Evolutionary conservation across 2,113 vertebrate species (phyloP), one percentile per base, ranked within the genome.

Genomic region (Phycodurus eques): DNA sequence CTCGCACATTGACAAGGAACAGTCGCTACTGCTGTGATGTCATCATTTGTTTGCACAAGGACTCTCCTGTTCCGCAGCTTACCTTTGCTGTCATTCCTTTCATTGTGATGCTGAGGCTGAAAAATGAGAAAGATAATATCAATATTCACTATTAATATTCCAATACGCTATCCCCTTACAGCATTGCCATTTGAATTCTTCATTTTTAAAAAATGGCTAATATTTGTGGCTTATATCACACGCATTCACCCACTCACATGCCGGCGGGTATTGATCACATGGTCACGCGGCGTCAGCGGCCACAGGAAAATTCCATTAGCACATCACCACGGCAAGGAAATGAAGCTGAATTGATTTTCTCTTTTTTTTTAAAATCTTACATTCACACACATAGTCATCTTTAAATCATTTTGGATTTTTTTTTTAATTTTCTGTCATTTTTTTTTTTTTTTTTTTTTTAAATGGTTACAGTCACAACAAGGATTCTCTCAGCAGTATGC

Each of bases 31-130:
- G 6, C 7, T 46, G 20, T 15, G 33, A 60, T 17, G 3, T 35
- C 15, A 61, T 17, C 4, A 3, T 15, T 61, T 33, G 9, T 39
- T 42, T 51, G 19, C 20, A 27, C 59, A 61, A 61, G 4, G 13
- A 14, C 9, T 63, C 0, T 46, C 9, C 0, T 4, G n/a, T 31
- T 65, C 2, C 51, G 54, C 13, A 68, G 10, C 57, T 17, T 51
- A 91, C 89, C 84, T 78, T 80, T 85, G 54, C 17, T 73, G 43
- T 87, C 83, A 42, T 90, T 82, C 2, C 86, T 81, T 44, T 82
- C 86, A 9, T 91, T 71, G 4, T 85, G 70, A 51, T 88, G 86
- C 54, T 93, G 90, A 93, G 93, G 80, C 96, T 96, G 80, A 65
- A 10, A 27, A 63, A 5, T 9, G 2, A 39, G 3, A 19, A 19